These are phyloP conservation scores for Callipepla californica DNA, from an alignment of 2,113 vertebrate species.

Conservation along the genomic window DNA sequence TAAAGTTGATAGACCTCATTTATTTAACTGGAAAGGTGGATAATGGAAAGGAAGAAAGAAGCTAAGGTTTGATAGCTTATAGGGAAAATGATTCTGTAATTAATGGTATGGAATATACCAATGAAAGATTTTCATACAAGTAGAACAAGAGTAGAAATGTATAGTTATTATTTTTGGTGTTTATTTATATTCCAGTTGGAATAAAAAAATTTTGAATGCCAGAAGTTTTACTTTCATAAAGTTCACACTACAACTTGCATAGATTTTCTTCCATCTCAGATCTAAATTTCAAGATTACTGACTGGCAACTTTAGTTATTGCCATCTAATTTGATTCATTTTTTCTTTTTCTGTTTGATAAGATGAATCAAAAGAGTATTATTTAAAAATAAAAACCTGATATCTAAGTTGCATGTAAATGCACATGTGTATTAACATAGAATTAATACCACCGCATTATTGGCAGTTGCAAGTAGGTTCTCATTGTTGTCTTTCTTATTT, in stretches of 20 bases:
- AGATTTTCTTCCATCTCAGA: background rate
- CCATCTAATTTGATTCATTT: background rate
- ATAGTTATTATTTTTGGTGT: background rate
- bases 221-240: background rate
- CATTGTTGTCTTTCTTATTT: background rate
- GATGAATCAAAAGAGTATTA: background rate
- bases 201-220: background rate
- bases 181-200: background rate
- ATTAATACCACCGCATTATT: background rate
- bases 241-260: background rate
- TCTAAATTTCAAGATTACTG: background rate
- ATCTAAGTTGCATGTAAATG: background rate
- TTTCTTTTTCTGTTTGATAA: background rate
- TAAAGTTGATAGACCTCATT: background rate
- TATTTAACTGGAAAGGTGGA: background rate
- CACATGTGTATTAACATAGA: fast-evolving
- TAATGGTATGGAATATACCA: background rate
- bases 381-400: background rate
- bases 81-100: background rate
- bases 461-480: background rate
- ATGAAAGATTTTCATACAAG: background rate
- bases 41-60: background rate
- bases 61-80: background rate
- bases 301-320: background rate
- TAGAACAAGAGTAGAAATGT: background rate